Evolutionary conservation across 1,140 invertebrate species (phyloP).

Genomic region (Temnothorax curvispinosus): DNA sequence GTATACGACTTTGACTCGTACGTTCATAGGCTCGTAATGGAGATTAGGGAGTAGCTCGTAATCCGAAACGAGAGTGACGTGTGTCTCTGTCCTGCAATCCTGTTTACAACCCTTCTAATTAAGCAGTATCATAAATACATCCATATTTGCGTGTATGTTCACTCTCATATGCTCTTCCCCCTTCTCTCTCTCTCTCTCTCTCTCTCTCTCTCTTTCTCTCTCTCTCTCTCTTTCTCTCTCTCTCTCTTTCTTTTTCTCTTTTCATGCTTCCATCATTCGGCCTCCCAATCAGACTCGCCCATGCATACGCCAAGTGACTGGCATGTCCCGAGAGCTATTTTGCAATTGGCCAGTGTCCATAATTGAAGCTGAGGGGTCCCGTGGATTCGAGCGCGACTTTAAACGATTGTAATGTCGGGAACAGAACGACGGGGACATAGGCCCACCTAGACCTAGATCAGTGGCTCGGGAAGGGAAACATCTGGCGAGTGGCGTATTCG

Average conservation of each 20-base stretch:
- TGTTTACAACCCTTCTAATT: conserved; percentile 71
- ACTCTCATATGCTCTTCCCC: neutral
- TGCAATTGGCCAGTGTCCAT: conserved; percentile 78
- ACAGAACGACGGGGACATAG: neutral
- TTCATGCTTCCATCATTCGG: neutral
- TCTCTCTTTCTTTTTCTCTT: neutral
- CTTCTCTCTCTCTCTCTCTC: neutral
- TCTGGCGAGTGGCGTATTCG: conserved; percentile 6
- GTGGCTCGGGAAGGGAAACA: conserved; percentile 1
- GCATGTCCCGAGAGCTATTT: conserved; percentile 72
- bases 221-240: neutral
- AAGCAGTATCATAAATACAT: conserved; percentile 77
- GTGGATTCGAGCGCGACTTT: conserved; percentile 57
- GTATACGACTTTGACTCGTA: neutral
- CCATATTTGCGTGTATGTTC: conserved; percentile 8
- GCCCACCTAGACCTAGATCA: conserved; percentile 3
- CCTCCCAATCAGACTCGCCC: neutral
- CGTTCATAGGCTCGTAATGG: neutral
- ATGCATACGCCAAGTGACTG: conserved; percentile 65
- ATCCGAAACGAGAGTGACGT: conserved; percentile 44
- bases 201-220: neutral
- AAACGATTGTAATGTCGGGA: conserved; percentile 70
- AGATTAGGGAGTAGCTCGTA: conserved; percentile 16
- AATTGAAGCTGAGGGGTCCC: conserved; percentile 71
- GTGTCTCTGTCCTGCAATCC: neutral